Evolutionary conservation across 2,888 invertebrate genomes (phyloP), one percentile per base, ranked within the genome.

Genomic region (Creontiades dilutus): DNA sequence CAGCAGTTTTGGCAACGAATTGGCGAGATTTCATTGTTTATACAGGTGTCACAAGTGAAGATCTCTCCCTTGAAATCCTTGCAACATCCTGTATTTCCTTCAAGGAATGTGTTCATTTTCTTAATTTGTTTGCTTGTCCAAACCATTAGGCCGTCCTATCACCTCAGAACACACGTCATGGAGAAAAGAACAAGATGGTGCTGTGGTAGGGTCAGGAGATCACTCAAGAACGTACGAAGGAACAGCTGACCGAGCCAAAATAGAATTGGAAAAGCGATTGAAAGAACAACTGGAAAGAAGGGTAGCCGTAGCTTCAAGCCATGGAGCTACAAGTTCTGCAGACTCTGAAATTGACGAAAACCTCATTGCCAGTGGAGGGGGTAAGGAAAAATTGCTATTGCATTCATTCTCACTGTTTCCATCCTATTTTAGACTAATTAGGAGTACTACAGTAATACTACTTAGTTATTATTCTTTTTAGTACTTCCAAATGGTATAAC

Each of bases 91-190:
- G n/a, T n/a, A n/a, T n/a, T n/a, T n/a, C n/a, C n/a, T n/a, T n/a
- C n/a, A n/a, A n/a, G n/a, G n/a, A n/a, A n/a, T n/a, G n/a, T n/a
- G n/a, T n/a, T n/a, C n/a, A n/a, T n/a, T n/a, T n/a, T n/a, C 37
- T 37, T 37, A 37, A 37, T 37, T 37, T 4, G 37, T 37, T 37
- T 37, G 2, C 37, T 37, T 37, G 3, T 7, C 37, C 2, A 4
- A 37, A 2, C 52, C 12, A 19, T 48, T 55, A 88, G 90, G 88
- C 0, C 87, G 75, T 9, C 87, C 88, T 14, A 84, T 90, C 16
- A 90, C 90, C n/a, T 81, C 81, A 37, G 85, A 84, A 46, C 68
- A 84, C 81, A 84, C 80, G 0, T 89, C 89, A 11, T 90, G 90
- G 90, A 89, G 75, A 19, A 82, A 75, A 37, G 85, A 90, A 37